A percentile compares a stretch with the other conserved stretches of the same genome.
Conservation (phyloP, 2,113 vertebrate species). For the Tauraco erythrolophus region DNA sequence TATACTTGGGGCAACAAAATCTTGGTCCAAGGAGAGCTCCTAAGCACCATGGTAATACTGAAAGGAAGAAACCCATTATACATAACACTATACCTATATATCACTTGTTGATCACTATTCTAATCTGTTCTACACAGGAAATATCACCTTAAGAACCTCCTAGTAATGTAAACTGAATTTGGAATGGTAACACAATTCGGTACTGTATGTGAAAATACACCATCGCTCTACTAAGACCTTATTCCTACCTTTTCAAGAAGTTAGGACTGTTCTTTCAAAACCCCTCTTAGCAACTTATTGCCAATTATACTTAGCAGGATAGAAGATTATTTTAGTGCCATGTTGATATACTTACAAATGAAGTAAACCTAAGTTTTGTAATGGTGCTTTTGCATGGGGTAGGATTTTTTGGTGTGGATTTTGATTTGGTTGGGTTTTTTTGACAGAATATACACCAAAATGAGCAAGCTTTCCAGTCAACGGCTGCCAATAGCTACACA, state of each 20-base stretch:
- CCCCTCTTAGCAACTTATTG: background rate
- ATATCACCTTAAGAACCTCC: background rate
- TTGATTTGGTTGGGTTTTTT: background rate
- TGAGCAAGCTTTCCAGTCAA: background rate
- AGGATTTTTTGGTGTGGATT: background rate
- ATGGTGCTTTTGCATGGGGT: background rate
- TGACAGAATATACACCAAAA: background rate
- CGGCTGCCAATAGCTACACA: background rate
- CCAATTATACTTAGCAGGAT: background rate
- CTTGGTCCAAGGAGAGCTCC: background rate
- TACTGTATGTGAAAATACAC: background rate
- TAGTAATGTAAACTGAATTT: background rate
- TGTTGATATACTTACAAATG: background rate
- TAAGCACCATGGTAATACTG: background rate
- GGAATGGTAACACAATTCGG: background rate
- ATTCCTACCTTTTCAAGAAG: background rate
- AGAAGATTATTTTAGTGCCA: background rate
- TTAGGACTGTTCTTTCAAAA: background rate
- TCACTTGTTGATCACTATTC: background rate
- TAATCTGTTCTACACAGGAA: background rate
- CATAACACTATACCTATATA: background rate
- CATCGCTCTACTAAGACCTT: background rate
- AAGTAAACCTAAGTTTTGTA: background rate
- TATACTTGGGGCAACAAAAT: background rate
- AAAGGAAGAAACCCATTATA: background rate